Evolutionary conservation across 2,113 vertebrate genomes (phyloP).

Genomic region (Antechinus flavipes): DNA sequence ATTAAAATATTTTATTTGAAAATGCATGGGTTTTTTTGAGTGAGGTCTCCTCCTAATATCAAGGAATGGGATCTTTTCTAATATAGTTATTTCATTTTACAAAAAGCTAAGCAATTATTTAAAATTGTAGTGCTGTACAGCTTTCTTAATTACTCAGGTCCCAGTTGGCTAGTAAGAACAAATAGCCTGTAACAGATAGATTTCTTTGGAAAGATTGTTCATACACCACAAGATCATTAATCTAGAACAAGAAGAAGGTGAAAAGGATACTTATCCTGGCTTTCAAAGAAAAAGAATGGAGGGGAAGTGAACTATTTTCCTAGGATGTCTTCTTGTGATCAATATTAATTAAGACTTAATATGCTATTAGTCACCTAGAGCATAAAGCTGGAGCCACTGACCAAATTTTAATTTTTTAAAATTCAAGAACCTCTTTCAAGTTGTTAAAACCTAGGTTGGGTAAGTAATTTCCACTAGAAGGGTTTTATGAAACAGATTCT

Average conservation of each 20-base stretch:
- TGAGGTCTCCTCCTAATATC: background rate
- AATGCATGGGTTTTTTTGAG: background rate
- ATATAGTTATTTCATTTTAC: background rate
- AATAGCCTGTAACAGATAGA: background rate
- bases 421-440: background rate
- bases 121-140: background rate
- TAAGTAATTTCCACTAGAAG: background rate
- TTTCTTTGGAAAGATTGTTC: background rate
- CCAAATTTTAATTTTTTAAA: background rate
- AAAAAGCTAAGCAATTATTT: background rate
- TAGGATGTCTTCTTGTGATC: background rate
- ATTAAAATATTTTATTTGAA: background rate
- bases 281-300: background rate
- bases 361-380: background rate
- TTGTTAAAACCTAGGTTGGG: background rate
- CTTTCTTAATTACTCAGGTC: background rate
- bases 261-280: background rate
- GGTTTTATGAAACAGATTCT: background rate
- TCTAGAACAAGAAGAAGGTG: background rate
- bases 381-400: background rate
- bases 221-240: background rate
- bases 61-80: background rate
- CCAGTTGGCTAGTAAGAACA: background rate
- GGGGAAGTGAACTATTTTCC: background rate
- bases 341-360: background rate